Evolutionary conservation across 1,140 invertebrate species (phyloP), one percentile per base, ranked within the genome.

Genomic region (Aphidius gifuensis): DNA sequence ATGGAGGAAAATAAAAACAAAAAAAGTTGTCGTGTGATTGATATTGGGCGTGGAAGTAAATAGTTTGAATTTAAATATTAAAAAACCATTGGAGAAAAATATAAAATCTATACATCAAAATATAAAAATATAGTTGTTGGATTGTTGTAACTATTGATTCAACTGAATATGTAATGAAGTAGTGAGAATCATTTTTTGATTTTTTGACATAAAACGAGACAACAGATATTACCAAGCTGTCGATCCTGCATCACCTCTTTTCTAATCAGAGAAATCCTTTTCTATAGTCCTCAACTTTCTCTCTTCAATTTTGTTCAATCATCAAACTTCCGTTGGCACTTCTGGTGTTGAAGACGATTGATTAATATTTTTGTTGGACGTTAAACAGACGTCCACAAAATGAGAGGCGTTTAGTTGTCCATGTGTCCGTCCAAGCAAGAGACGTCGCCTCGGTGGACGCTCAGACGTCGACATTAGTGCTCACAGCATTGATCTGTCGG

Each of bases 401-500:
- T 16, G 16, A 16, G 16, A 16, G 16, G 43, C 55, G 65, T 62
- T 66, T 62, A 60, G 49, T 65, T 68, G 69, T 67, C 64, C 67
- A 64, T 40, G 64, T 61, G 62, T 71, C 60, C 60, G 69, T 73
- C 63, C 64, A 62, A 66, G 65, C 58, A 55, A 55, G 53, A 68
- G 69, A 74, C 55, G 61, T 67, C 67, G 69, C 60, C 16, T 53
- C 66, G 67, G 68, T 66, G 75, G 71, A 73, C 71, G 72, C 70
- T 66, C 69, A 74, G 74, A 74, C 74, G 73, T 74, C 74, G 74
- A 74, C 74, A 73, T 70, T 65, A 43, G 9, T 23, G 49, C 43
- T 75, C 70, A 74, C 76, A 65, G 76, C 75, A 79, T 79, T 79
- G 77, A 79, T 79, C 77, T 78, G 77, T 77, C 73, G 69, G 73